Evolutionary conservation across 2,797 vertebrate genomes (phyloP).

Genomic region (Sebastes goodei): DNA sequence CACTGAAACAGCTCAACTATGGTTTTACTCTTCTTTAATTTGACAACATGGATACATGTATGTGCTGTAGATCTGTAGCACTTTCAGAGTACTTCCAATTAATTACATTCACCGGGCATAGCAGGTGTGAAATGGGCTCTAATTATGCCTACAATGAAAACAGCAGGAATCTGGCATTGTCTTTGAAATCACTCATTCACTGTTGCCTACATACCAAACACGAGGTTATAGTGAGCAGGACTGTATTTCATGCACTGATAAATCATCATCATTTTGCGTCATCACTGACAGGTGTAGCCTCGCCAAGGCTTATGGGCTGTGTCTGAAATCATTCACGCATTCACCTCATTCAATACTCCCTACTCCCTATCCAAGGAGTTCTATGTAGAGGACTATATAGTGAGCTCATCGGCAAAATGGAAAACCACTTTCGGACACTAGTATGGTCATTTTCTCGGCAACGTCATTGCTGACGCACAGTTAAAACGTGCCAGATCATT

Average conservation of each 20-base stretch:
- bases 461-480: too few relatives aligned
- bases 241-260: not conserved
- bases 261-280: not conserved
- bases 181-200: not conserved
- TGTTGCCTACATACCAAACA: not conserved
- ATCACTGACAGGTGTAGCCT: not conserved
- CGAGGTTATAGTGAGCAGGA: not conserved
- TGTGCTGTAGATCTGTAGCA: not conserved
- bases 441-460: too few relatives aligned
- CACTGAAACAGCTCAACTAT: not conserved
- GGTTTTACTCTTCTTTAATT: not conserved
- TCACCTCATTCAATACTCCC: too few relatives aligned
- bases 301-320: too few relatives aligned
- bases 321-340: too few relatives aligned
- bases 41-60: not conserved
- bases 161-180: constrained; percentile 7
- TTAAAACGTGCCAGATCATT: too few relatives aligned
- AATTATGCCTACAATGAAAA: not conserved
- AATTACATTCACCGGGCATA: not conserved
- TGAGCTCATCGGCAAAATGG: too few relatives aligned
- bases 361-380: too few relatives aligned
- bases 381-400: too few relatives aligned
- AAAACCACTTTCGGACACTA: too few relatives aligned
- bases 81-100: not conserved
- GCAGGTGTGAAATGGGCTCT: constrained; percentile 15